Conservation (phyloP, 2,888 invertebrate species). For the Eucera pruinosa region DNA sequence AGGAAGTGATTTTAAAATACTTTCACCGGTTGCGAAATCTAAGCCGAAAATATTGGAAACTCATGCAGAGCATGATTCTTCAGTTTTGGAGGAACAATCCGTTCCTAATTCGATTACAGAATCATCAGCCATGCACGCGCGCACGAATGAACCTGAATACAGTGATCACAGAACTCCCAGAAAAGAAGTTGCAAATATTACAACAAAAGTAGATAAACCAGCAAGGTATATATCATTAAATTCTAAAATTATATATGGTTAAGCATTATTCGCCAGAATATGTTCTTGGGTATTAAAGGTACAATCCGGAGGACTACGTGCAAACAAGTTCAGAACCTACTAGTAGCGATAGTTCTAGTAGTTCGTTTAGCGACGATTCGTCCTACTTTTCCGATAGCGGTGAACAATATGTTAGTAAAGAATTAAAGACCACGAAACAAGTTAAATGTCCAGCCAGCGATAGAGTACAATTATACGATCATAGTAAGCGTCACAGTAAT, state of each 20-base stretch:
- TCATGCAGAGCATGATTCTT: constrained; percentile 6
- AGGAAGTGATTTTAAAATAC: constrained; percentile 27
- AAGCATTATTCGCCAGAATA: no score
- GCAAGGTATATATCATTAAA: constrained; percentile 66
- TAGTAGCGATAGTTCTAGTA: constrained; percentile 71
- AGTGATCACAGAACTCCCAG: constrained; percentile 59
- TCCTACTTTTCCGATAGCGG: constrained; percentile 79
- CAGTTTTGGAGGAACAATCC: constrained; percentile 14
- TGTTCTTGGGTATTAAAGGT: constrained; percentile 66
- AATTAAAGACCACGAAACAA: constrained; percentile 62
- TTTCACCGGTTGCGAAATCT: constrained; percentile 8
- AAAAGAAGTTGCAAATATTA: constrained; percentile 59
- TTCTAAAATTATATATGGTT: no score
- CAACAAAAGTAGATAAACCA: constrained; percentile 72
- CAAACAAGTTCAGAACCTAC: constrained; percentile 72
- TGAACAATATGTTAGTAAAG: constrained; percentile 52
- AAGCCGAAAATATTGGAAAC: neutral
- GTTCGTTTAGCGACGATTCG: constrained; percentile 79
- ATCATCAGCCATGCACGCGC: neutral
- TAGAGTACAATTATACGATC: constrained; percentile 79
- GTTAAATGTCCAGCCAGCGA: constrained; percentile 61
- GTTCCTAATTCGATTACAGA: neutral
- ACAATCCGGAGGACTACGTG: constrained; percentile 79
- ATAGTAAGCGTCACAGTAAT: constrained; percentile 75
- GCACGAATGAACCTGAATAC: neutral